Percentiles rank a stretch among this genome's conserved stretches.
phyloP scores from a whole-genome alignment of 2,113 vertebrate genomes.

The Parotia lawesii region DNA sequence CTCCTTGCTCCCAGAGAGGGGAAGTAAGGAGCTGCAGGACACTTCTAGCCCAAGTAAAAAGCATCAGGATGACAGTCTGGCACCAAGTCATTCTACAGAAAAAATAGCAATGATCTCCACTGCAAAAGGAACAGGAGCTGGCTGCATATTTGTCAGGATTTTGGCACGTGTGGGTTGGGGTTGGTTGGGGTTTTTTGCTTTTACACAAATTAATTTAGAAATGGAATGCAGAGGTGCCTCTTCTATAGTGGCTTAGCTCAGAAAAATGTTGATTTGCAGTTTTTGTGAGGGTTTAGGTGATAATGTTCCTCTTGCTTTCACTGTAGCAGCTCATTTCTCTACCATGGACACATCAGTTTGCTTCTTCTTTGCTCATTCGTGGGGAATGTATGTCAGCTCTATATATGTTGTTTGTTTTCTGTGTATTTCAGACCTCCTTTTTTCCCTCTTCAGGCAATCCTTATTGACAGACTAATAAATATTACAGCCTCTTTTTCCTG shows the following conservation, averaged over 20 bases:
- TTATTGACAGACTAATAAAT: conserved; percentile 35
- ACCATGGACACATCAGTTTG: neutral
- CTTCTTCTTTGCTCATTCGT: neutral
- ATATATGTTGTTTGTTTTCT: neutral
- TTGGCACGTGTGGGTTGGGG: conserved; percentile 7
- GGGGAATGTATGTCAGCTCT: neutral
- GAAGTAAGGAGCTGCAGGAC: neutral
- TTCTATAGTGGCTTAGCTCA: neutral
- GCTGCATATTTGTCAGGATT: conserved; percentile 17
- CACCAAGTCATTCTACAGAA: conserved; percentile 15
- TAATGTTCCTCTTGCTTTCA: neutral
- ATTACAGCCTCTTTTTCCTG: neutral
- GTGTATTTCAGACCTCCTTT: neutral
- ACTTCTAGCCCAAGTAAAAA: neutral
- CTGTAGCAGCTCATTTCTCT: neutral
- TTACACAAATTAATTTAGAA: conserved; percentile 50
- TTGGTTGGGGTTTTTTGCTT: conserved; percentile 13
- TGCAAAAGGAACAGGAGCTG: neutral
- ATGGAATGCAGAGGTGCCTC: conserved; percentile 19
- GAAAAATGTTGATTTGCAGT: neutral
- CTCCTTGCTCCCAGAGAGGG: neutral
- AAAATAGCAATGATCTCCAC: neutral
- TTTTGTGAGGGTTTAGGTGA: neutral
- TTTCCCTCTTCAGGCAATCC: neutral
- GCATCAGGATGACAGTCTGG: neutral